Evolutionary conservation across 2,888 invertebrate species (phyloP).

Genomic region (Steinernema carpocapsae): DNA sequence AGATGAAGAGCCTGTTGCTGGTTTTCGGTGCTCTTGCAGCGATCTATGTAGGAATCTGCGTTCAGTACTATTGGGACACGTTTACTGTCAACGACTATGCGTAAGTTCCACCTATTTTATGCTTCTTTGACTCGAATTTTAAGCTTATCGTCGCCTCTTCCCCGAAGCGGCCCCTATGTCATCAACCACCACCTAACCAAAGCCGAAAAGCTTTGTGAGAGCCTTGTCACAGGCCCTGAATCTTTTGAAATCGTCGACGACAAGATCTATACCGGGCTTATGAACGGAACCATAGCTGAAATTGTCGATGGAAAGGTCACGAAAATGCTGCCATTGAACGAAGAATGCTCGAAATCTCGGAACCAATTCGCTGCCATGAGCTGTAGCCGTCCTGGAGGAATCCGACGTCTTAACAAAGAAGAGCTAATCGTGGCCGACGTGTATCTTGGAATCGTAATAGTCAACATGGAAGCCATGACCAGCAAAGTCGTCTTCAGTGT

Average conservation of each 20-base stretch:
- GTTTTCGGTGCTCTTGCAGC: too few species aligned
- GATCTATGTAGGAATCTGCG: too few species aligned
- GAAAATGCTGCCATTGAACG: slow-evolving; percentile 47
- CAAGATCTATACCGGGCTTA: slow-evolving; percentile 59
- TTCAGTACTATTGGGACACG: too few species aligned
- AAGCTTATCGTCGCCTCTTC: neutral
- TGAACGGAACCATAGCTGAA: slow-evolving; percentile 60
- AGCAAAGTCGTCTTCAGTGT: neutral
- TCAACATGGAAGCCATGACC: slow-evolving; percentile 73
- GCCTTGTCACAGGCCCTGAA: slow-evolving; percentile 62
- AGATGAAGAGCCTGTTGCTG: too few species aligned
- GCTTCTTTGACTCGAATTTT: too few species aligned
- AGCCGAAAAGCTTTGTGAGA: slow-evolving; percentile 56
- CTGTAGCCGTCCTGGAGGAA: slow-evolving; percentile 91
- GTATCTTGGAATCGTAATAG: slow-evolving; percentile 85
- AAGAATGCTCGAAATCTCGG: slow-evolving; percentile 52
- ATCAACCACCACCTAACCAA: slow-evolving; percentile 55
- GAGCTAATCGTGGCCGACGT: slow-evolving; percentile 81
- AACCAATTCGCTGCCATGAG: slow-evolving; percentile 74
- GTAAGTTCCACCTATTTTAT: too few species aligned
- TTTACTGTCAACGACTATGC: too few species aligned
- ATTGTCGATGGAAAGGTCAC: slow-evolving; percentile 56
- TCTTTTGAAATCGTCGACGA: slow-evolving; percentile 61
- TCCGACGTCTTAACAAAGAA: slow-evolving; percentile 79
- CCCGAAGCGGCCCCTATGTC: slow-evolving; percentile 51